A percentile compares a stretch with the other conserved stretches of the same genome.
Evolutionary conservation across 2,797 vertebrate species (phyloP).

Genomic region (Danio choprae): DNA sequence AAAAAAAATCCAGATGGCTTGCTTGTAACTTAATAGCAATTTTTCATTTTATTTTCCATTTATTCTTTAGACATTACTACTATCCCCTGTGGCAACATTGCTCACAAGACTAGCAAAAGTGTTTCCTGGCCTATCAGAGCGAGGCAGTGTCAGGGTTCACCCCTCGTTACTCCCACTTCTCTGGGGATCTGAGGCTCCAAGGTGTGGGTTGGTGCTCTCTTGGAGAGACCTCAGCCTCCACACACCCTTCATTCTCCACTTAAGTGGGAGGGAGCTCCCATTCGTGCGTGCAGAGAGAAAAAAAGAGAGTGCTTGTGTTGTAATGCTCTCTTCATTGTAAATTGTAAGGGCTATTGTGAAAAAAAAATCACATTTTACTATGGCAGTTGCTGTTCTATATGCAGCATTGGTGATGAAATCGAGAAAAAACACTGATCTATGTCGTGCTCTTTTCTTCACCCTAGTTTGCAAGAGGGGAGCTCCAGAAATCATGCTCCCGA

Average conservation of each 20-base stretch:
- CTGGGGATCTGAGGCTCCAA: conserved; percentile 13
- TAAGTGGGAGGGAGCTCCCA: conserved; percentile 54
- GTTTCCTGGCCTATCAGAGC: conserved; percentile 39
- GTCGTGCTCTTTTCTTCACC: neutral
- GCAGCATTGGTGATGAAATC: neutral
- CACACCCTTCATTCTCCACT: conserved; percentile 54
- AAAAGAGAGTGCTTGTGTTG: conserved; percentile 23
- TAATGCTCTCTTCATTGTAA: conserved; percentile 32
- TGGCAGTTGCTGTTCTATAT: neutral
- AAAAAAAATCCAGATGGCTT: too few relatives aligned
- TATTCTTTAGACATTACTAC: neutral
- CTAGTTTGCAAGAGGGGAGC: conserved; percentile 82
- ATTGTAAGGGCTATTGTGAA: neutral
- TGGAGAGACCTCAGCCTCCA: conserved; percentile 47
- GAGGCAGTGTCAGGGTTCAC: conserved; percentile 54
- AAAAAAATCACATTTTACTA: neutral
- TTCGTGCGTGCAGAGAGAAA: conserved; percentile 18
- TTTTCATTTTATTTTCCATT: too few relatives aligned
- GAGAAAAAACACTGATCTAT: neutral
- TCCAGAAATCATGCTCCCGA: conserved; percentile 84
- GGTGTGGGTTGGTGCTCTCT: conserved; percentile 59
- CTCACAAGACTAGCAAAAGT: conserved; percentile 36
- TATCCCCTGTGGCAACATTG: conserved; percentile 22
- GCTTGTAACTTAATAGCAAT: too few relatives aligned
- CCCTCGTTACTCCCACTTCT: conserved; percentile 46